Conservation (phyloP, 1,140 invertebrate genomes). For the Macrotrachela quadricornifera region DNA sequence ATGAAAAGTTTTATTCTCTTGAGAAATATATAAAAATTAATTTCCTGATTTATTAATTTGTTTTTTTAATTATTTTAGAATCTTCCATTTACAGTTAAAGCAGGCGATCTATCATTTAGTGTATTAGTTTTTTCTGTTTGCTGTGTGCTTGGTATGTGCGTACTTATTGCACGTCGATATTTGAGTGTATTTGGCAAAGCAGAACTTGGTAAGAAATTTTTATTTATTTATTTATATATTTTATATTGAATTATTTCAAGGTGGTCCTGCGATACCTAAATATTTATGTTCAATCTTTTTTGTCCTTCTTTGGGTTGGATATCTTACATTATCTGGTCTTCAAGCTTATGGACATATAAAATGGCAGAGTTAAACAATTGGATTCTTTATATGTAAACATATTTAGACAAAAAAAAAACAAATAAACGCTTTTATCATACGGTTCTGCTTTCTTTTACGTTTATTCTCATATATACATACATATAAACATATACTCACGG, state of each 20-base stretch:
- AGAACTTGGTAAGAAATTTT: constrained; percentile 26
- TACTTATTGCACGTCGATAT: constrained; percentile 34
- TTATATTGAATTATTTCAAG: constrained; percentile 12
- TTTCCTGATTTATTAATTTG: neutral
- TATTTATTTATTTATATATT: too few relatives aligned
- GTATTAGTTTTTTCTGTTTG: constrained; percentile 37
- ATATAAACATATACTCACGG: too few relatives aligned
- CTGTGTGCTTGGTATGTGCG: constrained; percentile 30
- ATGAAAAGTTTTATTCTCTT: too few relatives aligned
- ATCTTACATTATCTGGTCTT: constrained; percentile 34
- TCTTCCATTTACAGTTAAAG: constrained; percentile 32
- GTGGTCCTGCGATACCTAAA: constrained; percentile 32
- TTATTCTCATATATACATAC: too few relatives aligned
- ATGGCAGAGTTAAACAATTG: too few relatives aligned
- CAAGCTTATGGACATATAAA: constrained; percentile 28
- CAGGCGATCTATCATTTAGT: constrained; percentile 38
- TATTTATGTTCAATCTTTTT: constrained; percentile 25
- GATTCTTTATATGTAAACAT: too few relatives aligned
- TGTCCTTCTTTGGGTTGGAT: constrained; percentile 35
- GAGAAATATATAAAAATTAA: neutral
- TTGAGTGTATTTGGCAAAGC: constrained; percentile 34
- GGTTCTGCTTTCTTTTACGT: too few relatives aligned
- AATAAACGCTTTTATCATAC: too few relatives aligned
- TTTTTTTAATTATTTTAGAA: constrained; percentile 23
- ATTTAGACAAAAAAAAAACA: too few relatives aligned